Conservation (phyloP, 2,888 invertebrate genomes). For the Malthinus seriepunctatus region DNA sequence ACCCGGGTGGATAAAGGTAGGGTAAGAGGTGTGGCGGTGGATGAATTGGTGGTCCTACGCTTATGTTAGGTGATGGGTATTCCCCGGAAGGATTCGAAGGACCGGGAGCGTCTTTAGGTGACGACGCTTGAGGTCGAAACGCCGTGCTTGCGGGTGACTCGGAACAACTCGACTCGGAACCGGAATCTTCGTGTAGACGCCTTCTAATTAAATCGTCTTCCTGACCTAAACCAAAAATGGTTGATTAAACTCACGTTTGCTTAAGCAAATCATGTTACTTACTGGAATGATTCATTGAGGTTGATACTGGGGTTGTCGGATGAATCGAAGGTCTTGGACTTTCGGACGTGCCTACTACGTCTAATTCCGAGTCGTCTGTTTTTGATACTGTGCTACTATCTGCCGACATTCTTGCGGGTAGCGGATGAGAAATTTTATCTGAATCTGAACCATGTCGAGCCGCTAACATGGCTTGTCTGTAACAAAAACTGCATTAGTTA, state of each 20-base stretch:
- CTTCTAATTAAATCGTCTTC: constrained; percentile 58
- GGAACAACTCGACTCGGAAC: constrained; percentile 75
- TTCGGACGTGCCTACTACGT: constrained; percentile 87
- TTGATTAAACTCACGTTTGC: neutral
- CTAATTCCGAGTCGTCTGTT: constrained; percentile 83
- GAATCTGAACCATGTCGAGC: constrained; percentile 59
- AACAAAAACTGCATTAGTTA: constrained; percentile 42
- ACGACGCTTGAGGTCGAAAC: constrained; percentile 53
- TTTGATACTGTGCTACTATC: constrained; percentile 62
- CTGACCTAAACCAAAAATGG: constrained; percentile 58
- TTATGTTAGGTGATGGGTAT: constrained; percentile 89
- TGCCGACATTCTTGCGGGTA: constrained; percentile 55
- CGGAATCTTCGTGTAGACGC: constrained; percentile 67
- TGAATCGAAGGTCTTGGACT: constrained; percentile 71
- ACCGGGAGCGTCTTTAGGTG: constrained; percentile 54
- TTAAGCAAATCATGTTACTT: constrained; percentile 35
- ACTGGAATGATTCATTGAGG: constrained; percentile 47
- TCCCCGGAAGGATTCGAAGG: constrained; percentile 59
- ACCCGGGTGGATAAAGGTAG: constrained; percentile 89
- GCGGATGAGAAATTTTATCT: constrained; percentile 58
- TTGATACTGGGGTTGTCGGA: constrained; percentile 48
- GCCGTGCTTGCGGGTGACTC: constrained; percentile 59
- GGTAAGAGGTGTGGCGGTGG: constrained; percentile 87
- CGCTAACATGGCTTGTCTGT: constrained; percentile 74
- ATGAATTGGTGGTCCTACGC: constrained; percentile 91